These are phyloP conservation scores for Dinothrombium tinctorium DNA, from an alignment of 1,140 invertebrate genomes.

Conservation along the genomic window DNA sequence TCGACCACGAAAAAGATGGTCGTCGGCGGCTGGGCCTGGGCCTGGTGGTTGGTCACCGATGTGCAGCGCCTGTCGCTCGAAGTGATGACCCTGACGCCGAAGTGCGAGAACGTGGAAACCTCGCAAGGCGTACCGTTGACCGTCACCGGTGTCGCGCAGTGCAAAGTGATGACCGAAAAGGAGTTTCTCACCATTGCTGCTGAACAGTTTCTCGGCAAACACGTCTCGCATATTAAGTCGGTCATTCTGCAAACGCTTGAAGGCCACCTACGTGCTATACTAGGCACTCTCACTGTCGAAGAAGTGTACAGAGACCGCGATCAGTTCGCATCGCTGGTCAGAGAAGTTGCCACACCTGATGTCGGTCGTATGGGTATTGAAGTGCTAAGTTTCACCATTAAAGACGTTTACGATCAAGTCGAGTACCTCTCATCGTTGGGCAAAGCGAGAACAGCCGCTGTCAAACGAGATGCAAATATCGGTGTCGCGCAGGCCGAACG, in stretches of 20 bases:
- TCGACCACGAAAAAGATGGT: constrained; percentile 28
- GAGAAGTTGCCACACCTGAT: constrained; percentile 87
- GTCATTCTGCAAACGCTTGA: constrained; percentile 47
- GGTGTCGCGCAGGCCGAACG: constrained; percentile 89
- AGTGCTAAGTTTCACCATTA: constrained; percentile 92
- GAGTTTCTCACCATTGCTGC: constrained; percentile 83
- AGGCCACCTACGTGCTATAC: constrained; percentile 77
- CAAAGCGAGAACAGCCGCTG: constrained; percentile 69
- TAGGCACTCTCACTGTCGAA: constrained; percentile 83
- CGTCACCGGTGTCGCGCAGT: constrained; percentile 86
- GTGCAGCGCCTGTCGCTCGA: constrained; percentile 34
- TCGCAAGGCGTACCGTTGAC: constrained; percentile 79
- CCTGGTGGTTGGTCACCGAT: constrained; percentile 91
- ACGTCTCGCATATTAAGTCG: constrained; percentile 63
- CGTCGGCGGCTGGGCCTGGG: constrained; percentile 92
- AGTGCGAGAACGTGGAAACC: constrained; percentile 88
- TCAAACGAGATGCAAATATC: constrained; percentile 82
- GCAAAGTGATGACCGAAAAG: constrained; percentile 41
- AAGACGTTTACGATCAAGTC: constrained; percentile 88
- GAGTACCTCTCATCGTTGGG: constrained; percentile 84
- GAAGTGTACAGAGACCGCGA: constrained; percentile 92
- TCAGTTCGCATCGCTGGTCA: constrained; percentile 80
- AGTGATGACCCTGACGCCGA: constrained; percentile 35
- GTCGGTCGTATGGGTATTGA: constrained; percentile 92
- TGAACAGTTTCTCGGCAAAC: constrained; percentile 89